Conservation (phyloP, 1,140 invertebrate species). For the Sycophila sp. region DNA sequence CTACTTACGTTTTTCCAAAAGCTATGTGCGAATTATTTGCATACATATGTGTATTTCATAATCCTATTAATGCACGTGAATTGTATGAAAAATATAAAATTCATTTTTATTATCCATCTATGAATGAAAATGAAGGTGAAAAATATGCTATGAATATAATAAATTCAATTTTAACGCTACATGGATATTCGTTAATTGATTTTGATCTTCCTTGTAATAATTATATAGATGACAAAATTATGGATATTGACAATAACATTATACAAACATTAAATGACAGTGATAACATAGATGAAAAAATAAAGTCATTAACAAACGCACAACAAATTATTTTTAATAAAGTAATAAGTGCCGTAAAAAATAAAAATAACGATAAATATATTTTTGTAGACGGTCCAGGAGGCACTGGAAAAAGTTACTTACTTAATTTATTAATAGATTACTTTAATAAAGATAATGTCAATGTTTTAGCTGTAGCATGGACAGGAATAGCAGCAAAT, state of each 20-base stretch:
- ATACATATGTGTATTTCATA: conserved; percentile 35
- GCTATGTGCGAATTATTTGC: conserved; percentile 30
- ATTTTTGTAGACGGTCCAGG: conserved; percentile 45
- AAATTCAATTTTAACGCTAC: conserved; percentile 15
- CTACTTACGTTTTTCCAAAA: conserved; percentile 1
- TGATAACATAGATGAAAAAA: no score
- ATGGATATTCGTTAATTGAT: conserved; percentile 24
- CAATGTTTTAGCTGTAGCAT: conserved; percentile 40
- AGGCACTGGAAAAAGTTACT: conserved; percentile 47
- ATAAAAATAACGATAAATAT: conserved; percentile 14
- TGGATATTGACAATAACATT: neutral
- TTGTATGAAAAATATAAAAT: conserved; percentile 31
- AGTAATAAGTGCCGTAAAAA: neutral
- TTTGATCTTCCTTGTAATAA: conserved; percentile 28
- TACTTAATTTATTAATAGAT: conserved; percentile 43
- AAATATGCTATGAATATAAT: conserved; percentile 26
- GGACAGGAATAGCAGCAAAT: conserved; percentile 51
- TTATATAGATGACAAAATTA: neutral
- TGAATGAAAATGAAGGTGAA: conserved; percentile 5
- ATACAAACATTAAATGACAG: neutral
- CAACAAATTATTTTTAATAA: neutral
- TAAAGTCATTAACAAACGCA: neutral
- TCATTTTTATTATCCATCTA: conserved; percentile 21
- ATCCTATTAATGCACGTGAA: conserved; percentile 20
- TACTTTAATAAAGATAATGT: conserved; percentile 3